Evolutionary conservation across 2,888 invertebrate species (phyloP), one percentile per base, ranked within the genome.

Genomic region (Lingula anatina): DNA sequence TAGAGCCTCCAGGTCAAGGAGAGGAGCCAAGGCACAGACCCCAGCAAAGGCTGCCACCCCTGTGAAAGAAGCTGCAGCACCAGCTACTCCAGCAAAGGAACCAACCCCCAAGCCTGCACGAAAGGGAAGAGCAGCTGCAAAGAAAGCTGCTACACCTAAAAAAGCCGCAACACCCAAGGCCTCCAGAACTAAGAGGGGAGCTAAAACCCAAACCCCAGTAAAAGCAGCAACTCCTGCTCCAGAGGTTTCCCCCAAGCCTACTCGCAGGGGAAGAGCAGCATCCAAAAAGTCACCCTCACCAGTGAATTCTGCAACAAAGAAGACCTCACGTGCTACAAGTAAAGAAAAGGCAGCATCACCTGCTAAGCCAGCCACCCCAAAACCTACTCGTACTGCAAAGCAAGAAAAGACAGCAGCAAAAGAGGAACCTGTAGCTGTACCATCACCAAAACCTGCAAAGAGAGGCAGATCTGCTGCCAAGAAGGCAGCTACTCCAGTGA

Each of bases 71-170:
- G 37, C 44, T 18, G 20, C 36, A 47, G 51, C 43, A 44, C 28
- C 44, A 40, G 23, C 28, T 35, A 12, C 51, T 44, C 37, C n/a
- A 24, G 9, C 18, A 20, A 43, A 18, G 43, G 7, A 12, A 24
- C 7, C 12, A 7, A 31, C 35, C 9, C 35, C 35, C 15, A 31
- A 31, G 15, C 15, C 35, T 31, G 35, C 35, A 9, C 9, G 9
- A 31, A n/a, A n/a, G n/a, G n/a, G n/a, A n/a, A n/a, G n/a, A n/a
- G 46, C 44, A 12, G 41, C 36, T 31, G 49, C 24, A 4, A 49
- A 54, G 42, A 25, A 23, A 50, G 50, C 46, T 18, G 50, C 50
- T 35, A 52, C 49, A 28, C 54, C 55, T 37, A 26, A 39, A 3
- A 47, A 41, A 37, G 23, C n/a, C 20, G 20, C 12, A 9, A 2